These are phyloP conservation scores for Pantelozetes paolii DNA, from an alignment of 2,888 invertebrate species.

Conservation along the genomic window DNA sequence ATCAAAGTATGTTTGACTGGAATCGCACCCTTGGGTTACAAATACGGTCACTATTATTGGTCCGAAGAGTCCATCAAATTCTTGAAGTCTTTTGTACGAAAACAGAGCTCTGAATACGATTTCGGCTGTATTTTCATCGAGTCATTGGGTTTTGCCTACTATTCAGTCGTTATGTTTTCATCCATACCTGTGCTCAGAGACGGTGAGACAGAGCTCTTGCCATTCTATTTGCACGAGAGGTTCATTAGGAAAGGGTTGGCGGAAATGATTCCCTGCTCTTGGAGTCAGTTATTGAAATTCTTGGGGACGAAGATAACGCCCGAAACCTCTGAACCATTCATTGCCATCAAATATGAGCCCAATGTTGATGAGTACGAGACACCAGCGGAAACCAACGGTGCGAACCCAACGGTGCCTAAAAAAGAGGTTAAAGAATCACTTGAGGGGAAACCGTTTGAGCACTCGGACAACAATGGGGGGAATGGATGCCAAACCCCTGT, in stretches of 20 bases:
- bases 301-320: neutral
- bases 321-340: neutral
- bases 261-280: neutral
- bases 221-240: constrained; percentile 9
- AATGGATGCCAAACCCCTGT: neutral
- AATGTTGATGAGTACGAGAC: neutral
- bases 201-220: neutral
- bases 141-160: neutral
- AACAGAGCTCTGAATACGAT: neutral
- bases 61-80: neutral
- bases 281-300: neutral
- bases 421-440: no score
- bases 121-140: neutral
- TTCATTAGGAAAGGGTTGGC: neutral
- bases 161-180: neutral
- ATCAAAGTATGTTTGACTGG: neutral
- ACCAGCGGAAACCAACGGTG: neutral
- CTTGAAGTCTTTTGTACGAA: neutral
- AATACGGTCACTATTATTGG: neutral
- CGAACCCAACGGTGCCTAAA: no score
- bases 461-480: no score
- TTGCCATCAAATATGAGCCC: neutral
- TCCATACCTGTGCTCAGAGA: neutral
- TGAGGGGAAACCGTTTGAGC: no score
- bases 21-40: neutral